Evolutionary conservation across 30 jellyfish, hydroid and myxozoan species (phyloP), one percentile per base, ranked within the genome.

Genomic region (Aurelia aurita): DNA sequence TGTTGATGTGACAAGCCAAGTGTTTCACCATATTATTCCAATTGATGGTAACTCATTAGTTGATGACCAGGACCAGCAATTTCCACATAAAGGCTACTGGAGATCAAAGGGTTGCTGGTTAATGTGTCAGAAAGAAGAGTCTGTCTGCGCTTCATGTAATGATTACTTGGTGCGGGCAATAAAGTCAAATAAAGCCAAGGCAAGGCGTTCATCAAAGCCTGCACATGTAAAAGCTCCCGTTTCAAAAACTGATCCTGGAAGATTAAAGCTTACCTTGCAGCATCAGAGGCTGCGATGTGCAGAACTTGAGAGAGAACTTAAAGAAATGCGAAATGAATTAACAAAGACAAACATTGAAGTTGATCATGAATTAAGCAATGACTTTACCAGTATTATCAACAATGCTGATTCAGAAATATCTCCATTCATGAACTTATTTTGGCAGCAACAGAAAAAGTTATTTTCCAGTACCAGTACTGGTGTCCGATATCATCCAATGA

Each of bases 191-290:
- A 73, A 45, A 15, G 59, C 51, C 19, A 73, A 73, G 21, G 49
- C 23, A 13, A 21, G 31, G 13, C 28, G 57, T 18, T 57, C 46
- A 26, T 62, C 70, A 60, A 39, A 60, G 62, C 91, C 91, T 65
- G 91, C 91, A 43, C 73, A 65, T n/a, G 22, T 65, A 19, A 64
- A 43, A 18, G 86, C 86, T 16, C 87, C 91, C n/a, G 68, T 81
- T 9, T 60, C 87, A 29, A 45, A 34, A 46, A 45, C 83, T 46
- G 62, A 25, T 26, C 91, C 85, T 20, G 77, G 22, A 51, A 66
- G 79, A 29, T 19, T 81, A 35, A 66, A 49, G 16, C 76, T 67
- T 15, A 65, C 91, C 62, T 65, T 81, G 60, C 91, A 81, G 58
- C 39, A 26, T 16, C 74, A 81, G 57, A 13, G 91, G 35, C 29